These are phyloP conservation scores for Pteropus rufus DNA, from an alignment of 2,797 vertebrate species.

Conservation along the genomic window DNA sequence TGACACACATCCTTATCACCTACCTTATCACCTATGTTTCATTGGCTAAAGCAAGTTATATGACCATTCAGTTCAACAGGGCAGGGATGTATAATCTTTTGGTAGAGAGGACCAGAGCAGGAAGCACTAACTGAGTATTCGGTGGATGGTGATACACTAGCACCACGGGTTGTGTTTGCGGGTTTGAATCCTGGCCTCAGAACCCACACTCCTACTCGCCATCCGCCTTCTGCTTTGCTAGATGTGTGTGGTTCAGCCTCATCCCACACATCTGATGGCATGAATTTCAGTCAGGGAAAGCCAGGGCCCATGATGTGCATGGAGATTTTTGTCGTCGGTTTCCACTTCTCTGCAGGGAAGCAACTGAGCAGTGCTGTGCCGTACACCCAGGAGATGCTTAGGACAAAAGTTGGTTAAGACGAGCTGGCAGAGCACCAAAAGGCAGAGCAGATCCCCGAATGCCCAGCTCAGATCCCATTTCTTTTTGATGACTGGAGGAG, in stretches of 20 bases:
- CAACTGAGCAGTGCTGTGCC: neutral
- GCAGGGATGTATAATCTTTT: neutral
- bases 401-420: neutral
- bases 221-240: neutral
- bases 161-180: accelerated
- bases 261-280: accelerated
- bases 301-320: accelerated
- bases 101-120: no score
- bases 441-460: accelerated
- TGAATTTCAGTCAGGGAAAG: accelerated
- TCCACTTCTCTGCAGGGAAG: neutral
- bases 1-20: no score
- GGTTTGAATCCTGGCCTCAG: neutral
- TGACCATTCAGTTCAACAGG: neutral
- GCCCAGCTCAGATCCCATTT: neutral
- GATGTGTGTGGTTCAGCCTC: accelerated
- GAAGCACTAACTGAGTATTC: neutral
- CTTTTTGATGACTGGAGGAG: neutral
- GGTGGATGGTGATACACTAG: accelerated
- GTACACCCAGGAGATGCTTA: neutral
- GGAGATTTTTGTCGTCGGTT: neutral
- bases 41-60: neutral
- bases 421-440: neutral
- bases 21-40: neutral
- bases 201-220: accelerated